Conservation (phyloP, 2,888 invertebrate species). For the Drosophila leonis region DNA sequence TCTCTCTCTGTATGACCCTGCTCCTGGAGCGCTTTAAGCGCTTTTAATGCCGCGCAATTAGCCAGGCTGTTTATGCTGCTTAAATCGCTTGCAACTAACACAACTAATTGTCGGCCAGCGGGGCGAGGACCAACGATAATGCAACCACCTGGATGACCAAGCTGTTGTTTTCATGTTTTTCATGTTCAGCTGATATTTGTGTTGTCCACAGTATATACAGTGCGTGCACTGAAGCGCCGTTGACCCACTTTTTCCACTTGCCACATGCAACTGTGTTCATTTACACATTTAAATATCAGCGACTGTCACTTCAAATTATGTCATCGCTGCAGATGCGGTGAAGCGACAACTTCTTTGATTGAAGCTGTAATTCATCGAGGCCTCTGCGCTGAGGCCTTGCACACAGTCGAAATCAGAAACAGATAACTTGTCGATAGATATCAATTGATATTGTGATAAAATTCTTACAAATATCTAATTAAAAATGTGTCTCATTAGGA, state of each 20-base stretch:
- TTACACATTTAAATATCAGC: conserved; percentile 70
- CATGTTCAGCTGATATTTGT: conserved; percentile 22
- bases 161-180: conserved; percentile 7
- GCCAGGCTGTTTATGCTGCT: conserved; percentile 60
- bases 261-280: conserved; percentile 48
- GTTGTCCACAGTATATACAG: conserved; percentile 27
- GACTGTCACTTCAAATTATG: conserved; percentile 63
- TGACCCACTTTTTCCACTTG: conserved; percentile 59
- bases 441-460: background rate
- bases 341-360: conserved; percentile 8
- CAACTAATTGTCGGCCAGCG: conserved; percentile 63
- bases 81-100: conserved; percentile 59
- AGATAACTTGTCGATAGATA: background rate
- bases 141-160: conserved; percentile 32
- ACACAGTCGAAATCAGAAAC: background rate
- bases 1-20: background rate
- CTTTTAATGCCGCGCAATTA: conserved; percentile 72
- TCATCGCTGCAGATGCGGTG: conserved; percentile 23
- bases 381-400: background rate
- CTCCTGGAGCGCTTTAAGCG: conserved; percentile 45
- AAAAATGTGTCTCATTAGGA: background rate
- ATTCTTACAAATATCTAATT: background rate
- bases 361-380: background rate
- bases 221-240: conserved; percentile 45
- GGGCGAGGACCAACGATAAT: conserved; percentile 17